These are phyloP conservation scores for Dipodomys ordii DNA, from an alignment of 2,113 vertebrate species.

Conservation along the genomic window DNA sequence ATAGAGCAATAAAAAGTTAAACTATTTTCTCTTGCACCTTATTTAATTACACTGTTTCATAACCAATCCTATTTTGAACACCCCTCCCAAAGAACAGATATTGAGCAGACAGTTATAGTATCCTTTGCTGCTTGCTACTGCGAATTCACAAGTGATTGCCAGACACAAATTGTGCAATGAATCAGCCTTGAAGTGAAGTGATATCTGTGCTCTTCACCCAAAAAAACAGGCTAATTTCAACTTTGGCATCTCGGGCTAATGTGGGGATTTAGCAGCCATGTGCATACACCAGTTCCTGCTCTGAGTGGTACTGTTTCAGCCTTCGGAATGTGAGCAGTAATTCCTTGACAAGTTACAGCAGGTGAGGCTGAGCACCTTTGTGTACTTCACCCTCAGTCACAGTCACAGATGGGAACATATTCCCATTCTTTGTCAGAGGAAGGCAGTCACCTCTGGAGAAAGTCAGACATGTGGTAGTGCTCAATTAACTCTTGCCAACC, in stretches of 20 bases:
- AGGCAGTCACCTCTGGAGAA: background rate
- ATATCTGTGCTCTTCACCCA: background rate
- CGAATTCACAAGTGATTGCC: constrained; percentile 59
- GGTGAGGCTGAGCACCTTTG: background rate
- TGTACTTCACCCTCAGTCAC: background rate
- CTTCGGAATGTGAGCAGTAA: background rate
- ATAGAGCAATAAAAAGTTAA: background rate
- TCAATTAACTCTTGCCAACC: background rate
- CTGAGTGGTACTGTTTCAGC: background rate
- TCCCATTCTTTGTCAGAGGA: background rate
- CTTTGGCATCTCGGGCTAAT: background rate
- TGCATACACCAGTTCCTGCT: background rate
- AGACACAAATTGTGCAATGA: constrained; percentile 60
- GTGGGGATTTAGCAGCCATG: background rate
- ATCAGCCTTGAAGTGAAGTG: constrained; percentile 46
- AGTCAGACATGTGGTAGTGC: background rate
- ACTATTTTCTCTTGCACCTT: constrained; percentile 50
- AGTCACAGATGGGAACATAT: background rate
- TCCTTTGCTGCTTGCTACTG: constrained; percentile 63
- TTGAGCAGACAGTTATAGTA: background rate
- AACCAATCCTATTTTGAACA: constrained; percentile 47
- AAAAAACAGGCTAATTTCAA: background rate
- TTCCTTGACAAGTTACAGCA: background rate
- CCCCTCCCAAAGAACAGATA: constrained; percentile 49
- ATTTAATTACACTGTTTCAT: constrained; percentile 67